phyloP scores from a whole-genome alignment of 2,797 vertebrate species.

The Catamblyrhynchus diadema region DNA sequence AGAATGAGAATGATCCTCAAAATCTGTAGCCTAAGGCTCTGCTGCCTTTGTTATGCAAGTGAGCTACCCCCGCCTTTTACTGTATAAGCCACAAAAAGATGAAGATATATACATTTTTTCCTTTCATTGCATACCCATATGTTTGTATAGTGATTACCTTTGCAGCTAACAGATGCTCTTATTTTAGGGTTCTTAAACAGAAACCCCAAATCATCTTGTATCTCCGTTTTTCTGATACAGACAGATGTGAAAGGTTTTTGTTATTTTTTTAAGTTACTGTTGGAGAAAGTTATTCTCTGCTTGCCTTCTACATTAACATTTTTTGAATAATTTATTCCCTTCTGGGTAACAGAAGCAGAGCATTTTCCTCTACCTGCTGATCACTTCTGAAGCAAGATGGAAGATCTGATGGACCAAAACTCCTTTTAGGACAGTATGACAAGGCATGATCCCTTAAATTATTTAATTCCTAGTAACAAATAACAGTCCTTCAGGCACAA shows the following conservation, averaged over 20 bases:
- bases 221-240: background rate
- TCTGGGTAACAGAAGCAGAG: constrained; percentile 2
- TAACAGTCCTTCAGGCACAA: background rate
- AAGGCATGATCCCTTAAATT: background rate
- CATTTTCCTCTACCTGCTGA: background rate
- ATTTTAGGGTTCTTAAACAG: background rate
- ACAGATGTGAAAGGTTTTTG: background rate
- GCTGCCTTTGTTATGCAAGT: background rate
- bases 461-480: background rate
- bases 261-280: background rate
- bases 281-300: background rate
- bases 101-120: background rate
- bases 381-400: background rate
- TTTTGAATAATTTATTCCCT: constrained; percentile 21
- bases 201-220: background rate
- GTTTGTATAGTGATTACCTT: background rate
- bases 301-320: background rate
- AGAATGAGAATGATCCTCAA: background rate
- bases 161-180: background rate
- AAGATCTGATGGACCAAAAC: background rate
- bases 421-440: background rate
- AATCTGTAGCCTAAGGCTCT: background rate
- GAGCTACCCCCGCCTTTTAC: background rate
- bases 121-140: background rate
- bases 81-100: background rate